Evolutionary conservation across 2,113 vertebrate species (phyloP).

Genomic region (Myrmecophaga tridactyla): DNA sequence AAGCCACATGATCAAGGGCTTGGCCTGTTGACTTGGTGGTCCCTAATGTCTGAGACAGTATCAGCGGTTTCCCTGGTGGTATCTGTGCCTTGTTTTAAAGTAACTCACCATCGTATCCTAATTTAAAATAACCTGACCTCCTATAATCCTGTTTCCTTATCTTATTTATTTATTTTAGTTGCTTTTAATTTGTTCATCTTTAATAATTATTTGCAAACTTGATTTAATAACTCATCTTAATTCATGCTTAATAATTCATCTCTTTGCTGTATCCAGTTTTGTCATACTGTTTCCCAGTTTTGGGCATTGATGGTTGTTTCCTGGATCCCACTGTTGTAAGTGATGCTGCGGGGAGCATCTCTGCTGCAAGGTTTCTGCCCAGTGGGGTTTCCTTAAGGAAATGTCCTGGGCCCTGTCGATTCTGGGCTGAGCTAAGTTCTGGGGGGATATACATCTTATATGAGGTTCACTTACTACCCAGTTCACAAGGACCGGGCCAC

Average conservation of each 20-base stretch:
- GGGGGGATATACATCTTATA: neutral
- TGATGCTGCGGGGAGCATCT: neutral
- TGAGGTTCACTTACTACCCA: neutral
- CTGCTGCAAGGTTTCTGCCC: no score
- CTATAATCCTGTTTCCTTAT: neutral
- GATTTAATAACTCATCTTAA: accelerated
- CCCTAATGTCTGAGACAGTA: no score
- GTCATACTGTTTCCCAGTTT: neutral
- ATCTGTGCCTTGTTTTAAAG: neutral
- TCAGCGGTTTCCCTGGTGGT: no score
- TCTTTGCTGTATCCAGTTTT: neutral
- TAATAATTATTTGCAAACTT: neutral
- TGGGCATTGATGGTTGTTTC: neutral
- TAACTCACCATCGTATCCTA: neutral
- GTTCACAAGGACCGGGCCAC: neutral
- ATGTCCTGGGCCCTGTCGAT: neutral
- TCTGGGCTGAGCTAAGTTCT: neutral
- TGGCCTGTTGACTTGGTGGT: no score
- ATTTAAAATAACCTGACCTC: neutral
- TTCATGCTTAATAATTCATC: neutral
- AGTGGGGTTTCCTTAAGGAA: neutral
- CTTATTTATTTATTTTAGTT: no score
- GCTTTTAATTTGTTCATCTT: neutral
- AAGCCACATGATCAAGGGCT: no score
- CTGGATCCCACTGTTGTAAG: neutral